Evolutionary conservation across 2,888 invertebrate species (phyloP).

Genomic region (Neoaliturus tenellus): DNA sequence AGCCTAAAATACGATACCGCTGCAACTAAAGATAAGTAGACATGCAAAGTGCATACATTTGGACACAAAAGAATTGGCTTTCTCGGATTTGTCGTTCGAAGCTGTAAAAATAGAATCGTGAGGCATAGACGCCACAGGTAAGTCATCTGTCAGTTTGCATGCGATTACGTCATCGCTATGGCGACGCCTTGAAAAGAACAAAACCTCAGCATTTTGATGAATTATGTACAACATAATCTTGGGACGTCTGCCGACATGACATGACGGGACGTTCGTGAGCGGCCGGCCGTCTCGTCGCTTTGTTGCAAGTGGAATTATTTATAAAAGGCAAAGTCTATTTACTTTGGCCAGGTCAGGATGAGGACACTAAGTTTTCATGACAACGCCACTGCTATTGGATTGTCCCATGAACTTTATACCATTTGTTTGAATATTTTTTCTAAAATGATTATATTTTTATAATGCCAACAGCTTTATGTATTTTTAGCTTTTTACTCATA

Average conservation of each 20-base stretch:
- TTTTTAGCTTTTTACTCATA: too few species aligned
- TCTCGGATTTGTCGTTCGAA: not conserved
- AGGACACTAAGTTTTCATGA: too few species aligned
- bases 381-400: too few species aligned
- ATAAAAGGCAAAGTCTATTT: not conserved
- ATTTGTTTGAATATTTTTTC: too few species aligned
- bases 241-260: not conserved
- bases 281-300: not conserved
- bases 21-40: not conserved
- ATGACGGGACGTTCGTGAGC: not conserved
- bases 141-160: constrained; percentile 34
- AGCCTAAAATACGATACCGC: not conserved
- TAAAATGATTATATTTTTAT: too few species aligned
- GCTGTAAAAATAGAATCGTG: not conserved
- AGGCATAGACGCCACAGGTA: constrained; percentile 1
- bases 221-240: constrained; percentile 29
- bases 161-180: not conserved
- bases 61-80: constrained; percentile 16
- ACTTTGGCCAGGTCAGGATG: not conserved
- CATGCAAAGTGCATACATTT: constrained; percentile 23
- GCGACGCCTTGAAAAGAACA: constrained; percentile 28
- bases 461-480: too few species aligned
- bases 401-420: too few species aligned
- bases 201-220: constrained; percentile 19
- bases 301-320: constrained; percentile 2